phyloP scores from a whole-genome alignment of 2,113 vertebrate species.

The Ariopsis seemanni region DNA sequence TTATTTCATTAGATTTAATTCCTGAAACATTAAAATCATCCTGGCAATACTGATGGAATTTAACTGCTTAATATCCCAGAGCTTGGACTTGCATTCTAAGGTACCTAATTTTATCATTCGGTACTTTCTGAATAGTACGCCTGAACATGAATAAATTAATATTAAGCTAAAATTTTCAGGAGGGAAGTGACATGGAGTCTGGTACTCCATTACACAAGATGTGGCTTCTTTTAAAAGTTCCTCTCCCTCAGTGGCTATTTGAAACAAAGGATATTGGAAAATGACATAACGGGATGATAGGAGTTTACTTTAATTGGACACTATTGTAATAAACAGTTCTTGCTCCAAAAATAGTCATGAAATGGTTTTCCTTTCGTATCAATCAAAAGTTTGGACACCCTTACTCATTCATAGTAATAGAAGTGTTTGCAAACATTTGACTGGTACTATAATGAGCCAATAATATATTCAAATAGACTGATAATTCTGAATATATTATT shows the following conservation, averaged over 20 bases:
- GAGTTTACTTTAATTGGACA: constrained; percentile 7
- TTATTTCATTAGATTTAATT: not conserved
- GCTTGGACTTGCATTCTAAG: not conserved
- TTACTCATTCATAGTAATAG: too few relatives aligned
- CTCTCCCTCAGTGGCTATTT: not conserved
- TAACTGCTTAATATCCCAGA: not conserved
- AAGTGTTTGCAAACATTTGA: constrained; percentile 45
- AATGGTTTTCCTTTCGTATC: constrained; percentile 43
- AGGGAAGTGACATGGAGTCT: not conserved
- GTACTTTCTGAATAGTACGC: not conserved
- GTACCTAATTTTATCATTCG: not conserved
- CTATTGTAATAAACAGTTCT: constrained; percentile 61
- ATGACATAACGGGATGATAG: not conserved
- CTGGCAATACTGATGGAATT: not conserved
- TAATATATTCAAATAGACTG: not conserved
- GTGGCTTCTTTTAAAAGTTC: not conserved
- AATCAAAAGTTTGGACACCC: too few relatives aligned
- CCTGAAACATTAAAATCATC: not conserved
- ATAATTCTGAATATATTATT: not conserved
- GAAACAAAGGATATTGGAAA: not conserved
- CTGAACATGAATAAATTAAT: not conserved
- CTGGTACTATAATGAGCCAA: constrained; percentile 45
- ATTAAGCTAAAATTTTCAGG: too few relatives aligned
- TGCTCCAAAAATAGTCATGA: constrained; percentile 54
- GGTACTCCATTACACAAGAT: not conserved